These are phyloP conservation scores for Xerus rutilus DNA, from an alignment of 2,797 vertebrate species.

Conservation along the genomic window DNA sequence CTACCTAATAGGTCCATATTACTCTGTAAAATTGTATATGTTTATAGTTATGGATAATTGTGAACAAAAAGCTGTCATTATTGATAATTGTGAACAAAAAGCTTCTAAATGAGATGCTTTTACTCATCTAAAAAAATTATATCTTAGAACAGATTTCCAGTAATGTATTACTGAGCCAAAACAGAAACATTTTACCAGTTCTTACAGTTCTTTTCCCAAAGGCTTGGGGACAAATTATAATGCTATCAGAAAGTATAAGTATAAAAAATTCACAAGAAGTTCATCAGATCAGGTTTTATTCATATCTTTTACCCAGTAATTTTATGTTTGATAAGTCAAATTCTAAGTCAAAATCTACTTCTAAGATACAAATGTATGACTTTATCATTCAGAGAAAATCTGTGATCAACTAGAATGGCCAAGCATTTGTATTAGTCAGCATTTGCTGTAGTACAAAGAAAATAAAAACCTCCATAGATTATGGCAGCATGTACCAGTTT, in stretches of 20 bases:
- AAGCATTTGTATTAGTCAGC: background rate
- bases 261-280: background rate
- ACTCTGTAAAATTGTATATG: background rate
- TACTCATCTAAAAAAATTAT: background rate
- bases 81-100: background rate
- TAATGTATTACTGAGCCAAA: background rate
- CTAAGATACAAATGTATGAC: background rate
- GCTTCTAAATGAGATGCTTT: background rate
- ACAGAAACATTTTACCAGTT: background rate
- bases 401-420: background rate
- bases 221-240: background rate
- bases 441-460: background rate
- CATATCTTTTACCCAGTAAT: background rate
- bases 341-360: background rate
- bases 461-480: background rate
- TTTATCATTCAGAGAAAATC: background rate
- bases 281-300: background rate
- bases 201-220: background rate
- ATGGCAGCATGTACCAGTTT: background rate
- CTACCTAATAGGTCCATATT: background rate
- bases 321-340: background rate
- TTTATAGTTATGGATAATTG: background rate
- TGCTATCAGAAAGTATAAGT: background rate
- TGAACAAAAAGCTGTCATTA: background rate
- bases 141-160: background rate